Conservation (phyloP, 2,797 vertebrate species). For the Anguilla pacifica region DNA sequence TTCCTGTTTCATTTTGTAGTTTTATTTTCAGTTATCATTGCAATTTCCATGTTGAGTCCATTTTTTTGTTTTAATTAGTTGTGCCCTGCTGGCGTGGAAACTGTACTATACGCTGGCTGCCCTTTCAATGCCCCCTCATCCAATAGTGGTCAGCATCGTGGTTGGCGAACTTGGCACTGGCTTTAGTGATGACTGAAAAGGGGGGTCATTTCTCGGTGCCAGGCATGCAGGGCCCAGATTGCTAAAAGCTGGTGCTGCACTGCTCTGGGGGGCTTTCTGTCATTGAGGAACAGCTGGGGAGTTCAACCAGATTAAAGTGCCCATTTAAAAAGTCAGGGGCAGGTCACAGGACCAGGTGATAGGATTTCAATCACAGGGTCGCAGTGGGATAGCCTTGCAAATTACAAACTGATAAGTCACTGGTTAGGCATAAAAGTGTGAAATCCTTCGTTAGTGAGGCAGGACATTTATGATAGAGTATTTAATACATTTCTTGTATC, state of each 20-base stretch:
- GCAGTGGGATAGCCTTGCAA: not conserved
- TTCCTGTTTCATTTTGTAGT: not conserved
- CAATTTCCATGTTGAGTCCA: not conserved
- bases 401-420: not conserved
- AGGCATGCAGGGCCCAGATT: not conserved
- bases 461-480: not conserved
- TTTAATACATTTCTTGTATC: not conserved
- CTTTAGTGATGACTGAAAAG: not conserved
- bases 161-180: not conserved
- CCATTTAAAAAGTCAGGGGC: not conserved
- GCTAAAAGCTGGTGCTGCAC: not conserved
- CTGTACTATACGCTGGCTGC: not conserved
- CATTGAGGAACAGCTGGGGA: slow-evolving; percentile 3
- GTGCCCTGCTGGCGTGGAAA: not conserved
- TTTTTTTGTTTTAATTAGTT: not conserved
- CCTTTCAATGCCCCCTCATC: not conserved
- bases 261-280: not conserved
- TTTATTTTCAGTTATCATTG: not conserved
- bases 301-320: not conserved
- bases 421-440: not conserved
- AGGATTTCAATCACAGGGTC: not conserved
- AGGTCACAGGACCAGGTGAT: not conserved
- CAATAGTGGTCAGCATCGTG: not conserved
- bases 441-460: not conserved
- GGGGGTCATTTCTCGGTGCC: not conserved